Conservation (phyloP, 1,140 invertebrate genomes). For the Aphelenchoides besseyi region DNA sequence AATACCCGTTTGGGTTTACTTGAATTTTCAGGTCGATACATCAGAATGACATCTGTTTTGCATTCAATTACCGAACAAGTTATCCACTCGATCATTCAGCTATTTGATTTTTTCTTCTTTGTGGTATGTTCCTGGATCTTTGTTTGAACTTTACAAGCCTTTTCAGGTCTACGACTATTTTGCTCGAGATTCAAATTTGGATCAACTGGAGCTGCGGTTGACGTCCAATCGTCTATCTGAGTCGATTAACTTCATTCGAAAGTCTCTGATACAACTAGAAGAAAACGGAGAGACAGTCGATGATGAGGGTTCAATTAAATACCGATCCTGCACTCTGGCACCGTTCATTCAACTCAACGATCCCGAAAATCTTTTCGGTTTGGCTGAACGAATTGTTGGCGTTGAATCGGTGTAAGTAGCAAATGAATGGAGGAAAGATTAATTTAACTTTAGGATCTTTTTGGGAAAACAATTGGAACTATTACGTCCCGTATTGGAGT, state of each 20-base stretch:
- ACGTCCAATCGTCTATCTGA: constrained; percentile 65
- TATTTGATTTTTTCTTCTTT: constrained; percentile 82
- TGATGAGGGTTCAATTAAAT: background rate
- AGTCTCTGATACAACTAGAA: background rate
- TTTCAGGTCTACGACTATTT: constrained; percentile 41
- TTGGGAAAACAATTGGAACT: constrained; percentile 79
- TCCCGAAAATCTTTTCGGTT: constrained; percentile 74
- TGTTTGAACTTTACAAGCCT: background rate
- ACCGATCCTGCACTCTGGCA: constrained; percentile 67
- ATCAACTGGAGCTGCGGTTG: constrained; percentile 17
- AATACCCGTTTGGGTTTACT: constrained; percentile 89
- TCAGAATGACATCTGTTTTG: constrained; percentile 87
- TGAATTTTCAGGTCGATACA: constrained; percentile 78
- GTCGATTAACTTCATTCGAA: background rate
- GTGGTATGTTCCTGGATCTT: constrained; percentile 12
- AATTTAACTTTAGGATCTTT: constrained; percentile 70
- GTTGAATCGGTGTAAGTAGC: constrained; percentile 76
- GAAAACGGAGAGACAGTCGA: background rate
- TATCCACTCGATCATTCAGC: constrained; percentile 80
- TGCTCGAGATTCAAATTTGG: constrained; percentile 12
- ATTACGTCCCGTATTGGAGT: constrained; percentile 75
- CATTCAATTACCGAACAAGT: constrained; percentile 87
- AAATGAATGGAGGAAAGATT: constrained; percentile 26
- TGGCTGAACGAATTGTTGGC: constrained; percentile 80
- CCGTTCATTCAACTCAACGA: constrained; percentile 73